Conservation (phyloP, 2,113 vertebrate species). For the Leptocoma aspasia region DNA sequence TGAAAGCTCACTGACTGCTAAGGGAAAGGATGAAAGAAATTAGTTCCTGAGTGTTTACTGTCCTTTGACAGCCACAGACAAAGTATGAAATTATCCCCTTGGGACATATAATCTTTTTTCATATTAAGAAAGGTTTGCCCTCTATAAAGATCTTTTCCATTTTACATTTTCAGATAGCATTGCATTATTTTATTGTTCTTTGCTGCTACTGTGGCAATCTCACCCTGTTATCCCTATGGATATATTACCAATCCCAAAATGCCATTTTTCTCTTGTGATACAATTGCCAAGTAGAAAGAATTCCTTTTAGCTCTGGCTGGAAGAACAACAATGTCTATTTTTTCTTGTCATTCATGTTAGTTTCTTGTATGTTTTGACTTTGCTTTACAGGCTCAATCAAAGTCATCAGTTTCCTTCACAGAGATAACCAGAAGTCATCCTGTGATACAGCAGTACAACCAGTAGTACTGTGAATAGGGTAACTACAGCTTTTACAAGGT, state of each 20-base stretch:
- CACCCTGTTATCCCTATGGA: neutral
- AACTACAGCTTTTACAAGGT: neutral
- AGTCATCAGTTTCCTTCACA: neutral
- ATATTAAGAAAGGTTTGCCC: neutral
- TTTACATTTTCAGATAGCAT: conserved; percentile 3
- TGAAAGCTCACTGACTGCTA: neutral
- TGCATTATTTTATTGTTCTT: conserved; percentile 26
- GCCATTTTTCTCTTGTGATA: neutral
- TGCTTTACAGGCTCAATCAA: neutral
- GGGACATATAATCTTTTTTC: neutral
- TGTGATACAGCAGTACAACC: neutral
- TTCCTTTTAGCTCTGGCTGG: neutral
- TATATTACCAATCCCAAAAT: neutral
- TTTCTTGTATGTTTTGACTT: neutral
- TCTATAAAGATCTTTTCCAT: neutral
- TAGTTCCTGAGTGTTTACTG: neutral
- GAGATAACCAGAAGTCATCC: neutral
- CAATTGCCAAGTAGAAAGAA: neutral
- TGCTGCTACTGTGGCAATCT: neutral
- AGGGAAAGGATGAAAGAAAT: neutral
- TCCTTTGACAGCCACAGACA: neutral
- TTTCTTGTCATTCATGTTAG: neutral
- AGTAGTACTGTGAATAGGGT: neutral
- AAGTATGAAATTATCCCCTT: neutral
- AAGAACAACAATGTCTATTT: neutral